These are phyloP conservation scores for Asarcornis scutulata DNA, from an alignment of 2,113 vertebrate species.

Conservation along the genomic window DNA sequence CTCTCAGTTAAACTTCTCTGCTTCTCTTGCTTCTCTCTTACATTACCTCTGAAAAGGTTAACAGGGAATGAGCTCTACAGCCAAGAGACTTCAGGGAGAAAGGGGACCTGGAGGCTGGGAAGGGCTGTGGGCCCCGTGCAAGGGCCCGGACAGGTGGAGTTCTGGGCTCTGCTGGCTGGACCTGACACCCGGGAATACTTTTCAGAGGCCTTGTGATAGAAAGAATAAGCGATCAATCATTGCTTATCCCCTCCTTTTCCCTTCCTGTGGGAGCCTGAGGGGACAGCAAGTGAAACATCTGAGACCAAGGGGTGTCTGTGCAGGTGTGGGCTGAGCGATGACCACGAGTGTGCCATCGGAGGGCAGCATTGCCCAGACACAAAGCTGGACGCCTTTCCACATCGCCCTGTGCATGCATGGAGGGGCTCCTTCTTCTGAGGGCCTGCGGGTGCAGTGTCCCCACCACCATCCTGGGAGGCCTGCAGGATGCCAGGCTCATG, in stretches of 20 bases:
- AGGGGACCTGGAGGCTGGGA: neutral
- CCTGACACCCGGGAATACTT: neutral
- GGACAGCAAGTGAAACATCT: too few species aligned
- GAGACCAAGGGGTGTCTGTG: rapidly evolving
- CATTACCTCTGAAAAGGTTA: neutral
- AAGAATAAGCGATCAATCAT: rapidly evolving
- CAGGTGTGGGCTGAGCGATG: neutral
- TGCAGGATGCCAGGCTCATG: neutral
- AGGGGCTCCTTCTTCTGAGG: neutral
- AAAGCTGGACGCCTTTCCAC: rapidly evolving
- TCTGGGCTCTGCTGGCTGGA: neutral
- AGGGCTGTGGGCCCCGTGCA: neutral
- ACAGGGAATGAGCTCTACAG: neutral
- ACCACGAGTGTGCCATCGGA: neutral
- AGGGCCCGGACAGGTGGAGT: neutral
- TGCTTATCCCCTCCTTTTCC: neutral
- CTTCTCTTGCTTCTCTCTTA: neutral
- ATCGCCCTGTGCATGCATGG: neutral
- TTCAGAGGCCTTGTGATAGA: neutral
- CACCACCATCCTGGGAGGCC: rapidly evolving
- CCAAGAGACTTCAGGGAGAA: neutral
- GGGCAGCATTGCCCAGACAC: conserved; percentile 57
- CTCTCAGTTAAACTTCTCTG: neutral
- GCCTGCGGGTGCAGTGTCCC: rapidly evolving
- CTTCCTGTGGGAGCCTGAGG: rapidly evolving